phyloP scores from a whole-genome alignment of 2,888 invertebrate genomes.

The Hoplodrina ambigua region DNA sequence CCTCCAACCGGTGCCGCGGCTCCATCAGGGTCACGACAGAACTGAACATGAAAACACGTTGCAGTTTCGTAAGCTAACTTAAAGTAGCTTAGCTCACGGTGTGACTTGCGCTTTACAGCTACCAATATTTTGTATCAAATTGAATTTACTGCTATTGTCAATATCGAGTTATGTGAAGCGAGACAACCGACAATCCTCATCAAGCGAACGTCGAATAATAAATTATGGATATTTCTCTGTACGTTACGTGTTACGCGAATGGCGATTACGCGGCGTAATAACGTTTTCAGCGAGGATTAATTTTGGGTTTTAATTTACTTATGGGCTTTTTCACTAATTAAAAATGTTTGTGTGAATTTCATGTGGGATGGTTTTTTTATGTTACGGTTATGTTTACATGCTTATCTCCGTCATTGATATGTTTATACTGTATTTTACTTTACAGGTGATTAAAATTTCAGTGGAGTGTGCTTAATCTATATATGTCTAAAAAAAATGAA shows the following conservation, averaged over 20 bases:
- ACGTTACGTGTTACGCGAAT: slow-evolving; percentile 28
- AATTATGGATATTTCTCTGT: slow-evolving; percentile 58
- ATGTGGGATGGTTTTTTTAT: neutral
- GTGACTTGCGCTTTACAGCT: neutral
- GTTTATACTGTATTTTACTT: neutral
- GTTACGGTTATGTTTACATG: neutral
- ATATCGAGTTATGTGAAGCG: slow-evolving; percentile 31
- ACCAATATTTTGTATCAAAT: slow-evolving; percentile 38
- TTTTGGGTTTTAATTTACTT: slow-evolving; percentile 45
- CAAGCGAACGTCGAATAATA: slow-evolving; percentile 41
- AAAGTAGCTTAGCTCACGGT: neutral
- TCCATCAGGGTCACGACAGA: no score
- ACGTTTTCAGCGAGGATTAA: slow-evolving; percentile 48
- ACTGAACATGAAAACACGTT: neutral
- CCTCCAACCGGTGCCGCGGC: no score
- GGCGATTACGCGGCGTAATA: slow-evolving; percentile 28
- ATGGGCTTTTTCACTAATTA: slow-evolving; percentile 24
- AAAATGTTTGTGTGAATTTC: slow-evolving; percentile 6
- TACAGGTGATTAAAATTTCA: neutral
- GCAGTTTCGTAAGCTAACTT: neutral
- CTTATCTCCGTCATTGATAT: neutral
- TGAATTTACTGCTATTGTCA: slow-evolving; percentile 42
- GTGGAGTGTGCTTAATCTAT: no score
- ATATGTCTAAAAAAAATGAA: no score
- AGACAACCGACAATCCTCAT: slow-evolving; percentile 46